A percentile compares a stretch with the other conserved stretches of the same genome.
Conservation (phyloP, 1,140 invertebrate species). For the Euglossa dilemma region DNA sequence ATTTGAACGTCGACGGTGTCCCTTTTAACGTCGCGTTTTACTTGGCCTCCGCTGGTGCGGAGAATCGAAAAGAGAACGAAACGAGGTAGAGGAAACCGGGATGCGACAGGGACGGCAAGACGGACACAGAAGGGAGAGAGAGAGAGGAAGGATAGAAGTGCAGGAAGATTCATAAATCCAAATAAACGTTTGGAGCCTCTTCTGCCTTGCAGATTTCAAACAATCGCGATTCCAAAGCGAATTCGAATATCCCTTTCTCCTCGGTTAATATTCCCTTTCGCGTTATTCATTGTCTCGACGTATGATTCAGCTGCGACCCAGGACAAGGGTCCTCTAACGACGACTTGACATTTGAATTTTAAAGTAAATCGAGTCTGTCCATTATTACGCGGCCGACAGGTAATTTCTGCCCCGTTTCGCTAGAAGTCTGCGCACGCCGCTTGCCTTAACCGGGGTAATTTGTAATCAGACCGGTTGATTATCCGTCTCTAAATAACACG, state of each 20-base stretch:
- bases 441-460: background rate
- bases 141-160: slow-evolving; percentile 16
- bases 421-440: background rate
- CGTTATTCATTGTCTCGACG: slow-evolving; percentile 47
- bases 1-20: slow-evolving; percentile 70
- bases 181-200: slow-evolving; percentile 69
- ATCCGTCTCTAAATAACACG: no score
- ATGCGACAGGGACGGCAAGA: background rate
- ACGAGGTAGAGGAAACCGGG: background rate
- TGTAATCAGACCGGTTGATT: background rate
- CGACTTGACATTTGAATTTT: slow-evolving; percentile 49
- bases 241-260: slow-evolving; percentile 37
- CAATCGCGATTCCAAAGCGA: slow-evolving; percentile 44
- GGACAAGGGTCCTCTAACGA: slow-evolving; percentile 42
- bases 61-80: slow-evolving; percentile 36
- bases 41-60: slow-evolving; percentile 52
- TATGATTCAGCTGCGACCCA: slow-evolving; percentile 27
- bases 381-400: slow-evolving; percentile 16
- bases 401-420: background rate
- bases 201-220: slow-evolving; percentile 52
- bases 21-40: slow-evolving; percentile 69
- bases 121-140: background rate
- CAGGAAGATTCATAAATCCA: slow-evolving; percentile 77
- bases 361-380: slow-evolving; percentile 44
- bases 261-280: slow-evolving; percentile 43